These are phyloP conservation scores for Amblyjoppa fuscipennis DNA, from an alignment of 2,888 invertebrate genomes.

Conservation along the genomic window DNA sequence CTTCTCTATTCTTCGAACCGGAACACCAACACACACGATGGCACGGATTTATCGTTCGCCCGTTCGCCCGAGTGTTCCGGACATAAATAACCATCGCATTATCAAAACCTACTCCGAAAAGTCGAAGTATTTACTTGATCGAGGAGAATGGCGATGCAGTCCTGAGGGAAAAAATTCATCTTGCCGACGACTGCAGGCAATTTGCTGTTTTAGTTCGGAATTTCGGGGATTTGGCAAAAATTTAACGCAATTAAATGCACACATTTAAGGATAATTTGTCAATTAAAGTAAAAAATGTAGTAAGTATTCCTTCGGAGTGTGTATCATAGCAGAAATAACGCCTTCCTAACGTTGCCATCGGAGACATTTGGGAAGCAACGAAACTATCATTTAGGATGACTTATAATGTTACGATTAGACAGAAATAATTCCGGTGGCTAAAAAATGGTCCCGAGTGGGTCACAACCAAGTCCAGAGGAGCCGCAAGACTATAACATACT, in stretches of 20 bases:
- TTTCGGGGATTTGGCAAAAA: background rate
- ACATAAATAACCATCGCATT: conserved; percentile 82
- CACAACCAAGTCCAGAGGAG: no score
- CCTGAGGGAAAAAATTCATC: background rate
- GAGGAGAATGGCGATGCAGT: background rate
- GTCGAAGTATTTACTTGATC: conserved; percentile 14
- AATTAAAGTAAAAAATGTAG: no score
- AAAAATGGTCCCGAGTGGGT: no score
- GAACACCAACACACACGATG: conserved; percentile 69
- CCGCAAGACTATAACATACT: conserved; percentile 19
- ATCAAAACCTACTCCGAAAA: conserved; percentile 70
- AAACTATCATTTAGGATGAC: no score
- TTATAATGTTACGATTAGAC: background rate
- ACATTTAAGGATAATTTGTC: no score
- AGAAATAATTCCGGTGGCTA: background rate
- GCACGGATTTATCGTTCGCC: conserved; percentile 82
- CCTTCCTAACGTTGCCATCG: background rate
- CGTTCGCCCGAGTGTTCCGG: conserved; percentile 74
- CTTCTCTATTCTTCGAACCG: conserved; percentile 77
- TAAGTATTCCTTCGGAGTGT: no score
- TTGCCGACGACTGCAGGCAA: background rate
- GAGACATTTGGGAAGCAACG: background rate
- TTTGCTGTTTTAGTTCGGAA: background rate
- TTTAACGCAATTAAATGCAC: background rate
- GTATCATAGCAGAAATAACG: background rate